A percentile compares a stretch with the other conserved stretches of the same genome.
Conservation (phyloP, 2,888 invertebrate genomes). For the Adela reaumurella region DNA sequence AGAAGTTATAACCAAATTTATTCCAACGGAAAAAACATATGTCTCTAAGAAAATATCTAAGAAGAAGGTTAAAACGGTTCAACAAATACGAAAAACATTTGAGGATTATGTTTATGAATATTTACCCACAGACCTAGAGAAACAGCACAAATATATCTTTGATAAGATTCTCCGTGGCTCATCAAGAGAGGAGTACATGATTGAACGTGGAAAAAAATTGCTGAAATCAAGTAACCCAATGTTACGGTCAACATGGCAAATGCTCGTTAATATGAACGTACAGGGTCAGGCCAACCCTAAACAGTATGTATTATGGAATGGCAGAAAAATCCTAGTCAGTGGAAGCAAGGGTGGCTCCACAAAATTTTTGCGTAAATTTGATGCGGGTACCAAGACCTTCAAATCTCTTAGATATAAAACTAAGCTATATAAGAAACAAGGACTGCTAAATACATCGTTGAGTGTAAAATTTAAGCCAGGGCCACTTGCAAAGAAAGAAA, state of each 20-base stretch:
- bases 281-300: slow-evolving; percentile 21
- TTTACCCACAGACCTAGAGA: slow-evolving; percentile 27
- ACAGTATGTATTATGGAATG: slow-evolving; percentile 37
- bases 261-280: slow-evolving; percentile 40
- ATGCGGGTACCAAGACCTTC: slow-evolving; percentile 19
- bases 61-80: slow-evolving; percentile 37
- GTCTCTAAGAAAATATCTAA: slow-evolving; percentile 30
- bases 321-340: slow-evolving; percentile 29
- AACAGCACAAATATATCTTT: slow-evolving; percentile 28
- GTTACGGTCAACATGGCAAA: slow-evolving; percentile 38
- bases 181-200: slow-evolving; percentile 27
- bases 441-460: slow-evolving; percentile 28
- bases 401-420: slow-evolving; percentile 1
- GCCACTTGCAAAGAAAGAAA: slow-evolving; percentile 47
- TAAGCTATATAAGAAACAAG: slow-evolving; percentile 18
- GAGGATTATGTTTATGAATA: slow-evolving; percentile 31
- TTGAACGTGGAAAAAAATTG: slow-evolving; percentile 26
- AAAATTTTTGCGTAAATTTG: slow-evolving; percentile 28
- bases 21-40: slow-evolving; percentile 25
- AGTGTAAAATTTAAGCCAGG: slow-evolving; percentile 53
- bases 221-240: slow-evolving; percentile 28
- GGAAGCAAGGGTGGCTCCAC: slow-evolving; percentile 36
- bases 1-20: not conserved
- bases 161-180: slow-evolving; percentile 33
- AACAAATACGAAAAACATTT: slow-evolving; percentile 30